Evolutionary conservation across 2,888 invertebrate species (phyloP), one percentile per base, ranked within the genome.

Genomic region (Prenolepis imparis): DNA sequence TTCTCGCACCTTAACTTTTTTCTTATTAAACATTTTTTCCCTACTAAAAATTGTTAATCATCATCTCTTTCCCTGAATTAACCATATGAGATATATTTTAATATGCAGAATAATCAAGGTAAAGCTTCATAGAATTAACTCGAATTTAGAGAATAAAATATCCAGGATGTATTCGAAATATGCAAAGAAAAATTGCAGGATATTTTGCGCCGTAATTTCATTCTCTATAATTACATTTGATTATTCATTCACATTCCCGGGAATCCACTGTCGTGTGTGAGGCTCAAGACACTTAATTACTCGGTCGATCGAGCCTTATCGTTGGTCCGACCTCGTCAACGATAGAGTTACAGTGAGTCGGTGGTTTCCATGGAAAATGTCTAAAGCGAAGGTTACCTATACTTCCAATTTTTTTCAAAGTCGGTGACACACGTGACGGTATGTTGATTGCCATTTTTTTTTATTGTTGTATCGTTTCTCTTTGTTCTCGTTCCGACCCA

Each of bases 301-400:
- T 72, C 12, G n/a, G 32, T 52, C 32, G n/a, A 61, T 82, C 83
- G 83, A 85, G 64, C 74, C 83, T 41, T 87, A 82, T 88, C 72
- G 72, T 82, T 80, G 44, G 87, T 86, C 72, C 39, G 72, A 36
- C 59, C 86, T 85, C 52, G 81, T 89, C 84, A 77, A 73, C n/a
- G 73, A 64, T 82, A 67, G 9, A 67, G 9, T 82, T 57, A 41
- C 44, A 78, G 82, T 82, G 75, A 87, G 61, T 89, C 83, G 85
- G 84, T 89, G 89, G 87, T 89, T 89, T 88, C 88, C 89, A 87
- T 80, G 81, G 84, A 82, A 75, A 89, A 84, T 57, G 64, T 68
- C 83, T 85, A 57, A 73, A 63, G 64, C 75, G 66, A 85, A 89
- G 88, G 82, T 88, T 89, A 85, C 73, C 73, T 66, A 41, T 66